A percentile compares a stretch with the other conserved stretches of the same genome.
Evolutionary conservation across 2,888 invertebrate genomes (phyloP).

Genomic region (Nezara viridula): DNA sequence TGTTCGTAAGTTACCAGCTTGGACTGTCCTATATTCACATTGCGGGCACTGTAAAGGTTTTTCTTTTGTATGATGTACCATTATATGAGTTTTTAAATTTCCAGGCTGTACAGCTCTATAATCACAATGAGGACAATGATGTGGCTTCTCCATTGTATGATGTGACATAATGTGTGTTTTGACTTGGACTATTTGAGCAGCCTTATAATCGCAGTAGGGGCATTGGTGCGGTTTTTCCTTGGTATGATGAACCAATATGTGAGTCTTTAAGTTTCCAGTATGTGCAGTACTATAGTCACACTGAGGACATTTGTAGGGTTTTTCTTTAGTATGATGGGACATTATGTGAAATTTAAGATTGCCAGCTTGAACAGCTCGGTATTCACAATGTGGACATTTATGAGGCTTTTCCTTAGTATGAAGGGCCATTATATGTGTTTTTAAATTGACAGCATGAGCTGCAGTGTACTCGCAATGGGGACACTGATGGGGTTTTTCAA

Average conservation of each 20-base stretch:
- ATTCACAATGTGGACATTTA: slow-evolving; percentile 16
- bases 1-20: slow-evolving; percentile 5
- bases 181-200: slow-evolving; percentile 16
- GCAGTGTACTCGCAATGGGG: slow-evolving; percentile 29
- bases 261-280: slow-evolving; percentile 42
- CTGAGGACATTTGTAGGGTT: slow-evolving; percentile 38
- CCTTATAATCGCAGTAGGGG: slow-evolving; percentile 34
- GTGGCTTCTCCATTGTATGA: slow-evolving; percentile 50
- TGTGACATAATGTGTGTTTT: not conserved
- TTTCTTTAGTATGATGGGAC: slow-evolving; percentile 23
- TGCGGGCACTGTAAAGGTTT: slow-evolving; percentile 61
- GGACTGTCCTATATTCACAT: slow-evolving; percentile 55
- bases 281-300: slow-evolving; percentile 32
- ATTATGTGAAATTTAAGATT: slow-evolving; percentile 30
- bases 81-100: slow-evolving; percentile 48
- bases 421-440: slow-evolving; percentile 40
- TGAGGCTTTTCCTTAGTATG: slow-evolving; percentile 35
- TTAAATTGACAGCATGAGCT: slow-evolving; percentile 42
- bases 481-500: slow-evolving; percentile 39
- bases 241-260: slow-evolving; percentile 12
- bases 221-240: slow-evolving; percentile 37
- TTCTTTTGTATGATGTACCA: slow-evolving; percentile 60
- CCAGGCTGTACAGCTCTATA: slow-evolving; percentile 18
- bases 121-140: slow-evolving; percentile 20
- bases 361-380: not conserved